phyloP scores from a whole-genome alignment of 2,113 vertebrate genomes.

The Phyllostomus discolor region DNA sequence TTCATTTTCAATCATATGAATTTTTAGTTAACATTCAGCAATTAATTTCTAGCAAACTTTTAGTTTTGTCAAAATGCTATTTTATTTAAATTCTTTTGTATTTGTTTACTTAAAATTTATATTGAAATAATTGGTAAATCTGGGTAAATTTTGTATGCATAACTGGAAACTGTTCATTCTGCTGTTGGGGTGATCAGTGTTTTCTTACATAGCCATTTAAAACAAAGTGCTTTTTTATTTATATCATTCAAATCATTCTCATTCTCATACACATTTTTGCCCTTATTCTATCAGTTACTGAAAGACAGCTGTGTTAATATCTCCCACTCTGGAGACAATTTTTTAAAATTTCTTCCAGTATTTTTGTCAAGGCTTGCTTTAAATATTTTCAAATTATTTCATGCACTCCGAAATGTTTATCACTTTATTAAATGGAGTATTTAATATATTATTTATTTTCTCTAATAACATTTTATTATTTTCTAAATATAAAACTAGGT shows the following conservation, averaged over 20 bases:
- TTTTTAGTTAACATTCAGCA: not conserved
- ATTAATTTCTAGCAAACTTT: not conserved
- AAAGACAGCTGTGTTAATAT: not conserved
- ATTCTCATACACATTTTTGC: not conserved
- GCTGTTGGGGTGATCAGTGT: not conserved
- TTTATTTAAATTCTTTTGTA: not conserved
- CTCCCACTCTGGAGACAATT: not conserved
- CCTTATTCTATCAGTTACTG: not conserved
- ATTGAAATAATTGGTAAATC: not conserved
- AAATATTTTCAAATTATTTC: not conserved
- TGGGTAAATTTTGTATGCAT: not conserved
- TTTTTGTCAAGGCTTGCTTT: not conserved
- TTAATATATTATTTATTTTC: not conserved
- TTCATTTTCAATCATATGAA: not conserved
- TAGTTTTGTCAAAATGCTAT: not conserved
- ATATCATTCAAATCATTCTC: not conserved
- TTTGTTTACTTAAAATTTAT: not conserved
- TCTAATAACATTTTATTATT: not conserved
- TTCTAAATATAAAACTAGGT: not conserved
- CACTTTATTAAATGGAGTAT: not conserved
- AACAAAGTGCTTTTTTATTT: not conserved
- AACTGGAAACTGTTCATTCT: not conserved
- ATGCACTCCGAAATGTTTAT: not conserved
- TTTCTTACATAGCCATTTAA: not conserved
- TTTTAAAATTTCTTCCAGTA: not conserved